A percentile compares a stretch with the other conserved stretches of the same genome.
Conservation (phyloP, 1,140 invertebrate species). For the Diorhabda carinulata region DNA sequence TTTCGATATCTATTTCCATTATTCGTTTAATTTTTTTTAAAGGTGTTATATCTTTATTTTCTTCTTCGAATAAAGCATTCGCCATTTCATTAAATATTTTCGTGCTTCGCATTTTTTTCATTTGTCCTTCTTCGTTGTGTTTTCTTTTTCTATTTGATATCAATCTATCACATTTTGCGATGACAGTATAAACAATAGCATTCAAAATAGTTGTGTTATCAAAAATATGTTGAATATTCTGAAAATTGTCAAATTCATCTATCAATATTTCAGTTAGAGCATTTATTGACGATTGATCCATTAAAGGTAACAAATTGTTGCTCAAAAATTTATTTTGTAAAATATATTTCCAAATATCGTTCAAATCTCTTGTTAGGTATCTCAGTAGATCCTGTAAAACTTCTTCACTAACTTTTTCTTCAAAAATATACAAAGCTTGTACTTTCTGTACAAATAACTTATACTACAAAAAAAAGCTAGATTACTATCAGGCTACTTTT, state of each 20-base stretch:
- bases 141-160: slow-evolving; percentile 30
- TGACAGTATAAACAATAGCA: slow-evolving; percentile 24
- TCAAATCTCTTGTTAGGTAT: slow-evolving; percentile 28
- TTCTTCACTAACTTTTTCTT: slow-evolving; percentile 31
- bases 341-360: slow-evolving; percentile 36
- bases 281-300: slow-evolving; percentile 25
- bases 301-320: slow-evolving; percentile 32
- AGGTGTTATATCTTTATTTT: no score
- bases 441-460: slow-evolving; percentile 43
- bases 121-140: slow-evolving; percentile 24
- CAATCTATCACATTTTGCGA: slow-evolving; percentile 35
- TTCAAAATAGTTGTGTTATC: slow-evolving; percentile 27
- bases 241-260: slow-evolving; percentile 1
- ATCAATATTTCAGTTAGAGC: slow-evolving; percentile 25
- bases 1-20: neutral
- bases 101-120: slow-evolving; percentile 19
- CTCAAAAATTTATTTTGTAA: slow-evolving; percentile 36
- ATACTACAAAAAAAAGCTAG: slow-evolving; percentile 32
- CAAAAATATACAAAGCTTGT: slow-evolving; percentile 35
- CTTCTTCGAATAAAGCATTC: no score
- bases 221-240: slow-evolving; percentile 18
- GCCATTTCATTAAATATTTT: slow-evolving; percentile 21
- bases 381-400: slow-evolving; percentile 30
- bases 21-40: no score
- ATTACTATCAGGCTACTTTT: no score